A percentile compares a stretch with the other conserved stretches of the same genome.
phyloP scores from a whole-genome alignment of 2,797 vertebrate genomes.

The Molossus molossus region DNA sequence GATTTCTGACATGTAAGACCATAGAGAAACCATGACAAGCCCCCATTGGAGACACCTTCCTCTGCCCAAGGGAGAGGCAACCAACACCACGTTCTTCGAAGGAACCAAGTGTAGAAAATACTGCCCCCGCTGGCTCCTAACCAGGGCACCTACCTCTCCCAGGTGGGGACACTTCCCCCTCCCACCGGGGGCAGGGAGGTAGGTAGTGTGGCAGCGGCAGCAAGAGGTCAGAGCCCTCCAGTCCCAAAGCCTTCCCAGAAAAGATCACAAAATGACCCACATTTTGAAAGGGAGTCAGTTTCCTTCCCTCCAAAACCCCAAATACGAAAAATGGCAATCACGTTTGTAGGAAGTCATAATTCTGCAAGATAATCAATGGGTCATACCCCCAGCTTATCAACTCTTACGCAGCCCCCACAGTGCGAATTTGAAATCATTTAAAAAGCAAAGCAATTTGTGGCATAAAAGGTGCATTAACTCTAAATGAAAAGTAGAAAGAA shows the following conservation, averaged over 20 bases:
- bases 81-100: neutral
- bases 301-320: slow-evolving; percentile 38
- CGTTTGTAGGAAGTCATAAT: slow-evolving; percentile 17
- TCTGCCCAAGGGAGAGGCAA: neutral
- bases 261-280: slow-evolving; percentile 21
- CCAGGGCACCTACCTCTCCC: neutral
- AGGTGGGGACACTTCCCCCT: neutral
- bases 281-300: slow-evolving; percentile 34
- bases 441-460: slow-evolving; percentile 84
- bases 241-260: slow-evolving; percentile 35
- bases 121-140: neutral
- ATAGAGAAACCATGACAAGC: slow-evolving; percentile 17
- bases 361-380: slow-evolving; percentile 54
- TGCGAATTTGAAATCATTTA: slow-evolving; percentile 77
- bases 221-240: neutral
- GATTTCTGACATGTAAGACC: slow-evolving; percentile 53
- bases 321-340: slow-evolving; percentile 36
- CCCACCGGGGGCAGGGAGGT: neutral
- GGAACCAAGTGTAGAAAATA: neutral
- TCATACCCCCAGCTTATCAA: slow-evolving; percentile 59
- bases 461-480: slow-evolving; percentile 81
- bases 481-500: slow-evolving; percentile 81
- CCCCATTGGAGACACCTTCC: neutral
- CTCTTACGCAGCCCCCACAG: slow-evolving; percentile 66
- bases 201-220: neutral